These are phyloP conservation scores for Melanocharis versteri DNA, from an alignment of 2,113 vertebrate species.

Conservation along the genomic window DNA sequence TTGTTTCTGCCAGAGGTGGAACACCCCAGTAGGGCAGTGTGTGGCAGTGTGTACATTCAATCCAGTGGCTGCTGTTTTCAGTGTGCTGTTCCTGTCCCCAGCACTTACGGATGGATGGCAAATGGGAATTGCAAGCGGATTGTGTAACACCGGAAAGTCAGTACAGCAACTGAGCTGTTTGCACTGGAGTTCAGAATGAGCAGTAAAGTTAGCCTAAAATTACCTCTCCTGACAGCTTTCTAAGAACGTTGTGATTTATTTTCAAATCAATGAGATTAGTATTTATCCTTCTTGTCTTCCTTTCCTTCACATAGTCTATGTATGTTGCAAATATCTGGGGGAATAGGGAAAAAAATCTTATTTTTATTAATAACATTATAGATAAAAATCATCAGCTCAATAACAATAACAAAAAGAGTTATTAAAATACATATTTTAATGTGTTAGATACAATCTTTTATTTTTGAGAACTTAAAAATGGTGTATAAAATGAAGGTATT, in stretches of 20 bases:
- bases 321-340: background rate
- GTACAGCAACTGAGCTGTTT: background rate
- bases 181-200: background rate
- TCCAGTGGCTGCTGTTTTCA: background rate
- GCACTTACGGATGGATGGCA: background rate
- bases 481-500: background rate
- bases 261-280: background rate
- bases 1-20: background rate
- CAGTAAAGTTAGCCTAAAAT: background rate
- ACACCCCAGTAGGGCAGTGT: too few relatives aligned
- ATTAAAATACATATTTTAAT: background rate
- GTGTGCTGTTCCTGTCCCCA: background rate
- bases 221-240: background rate
- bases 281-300: background rate
- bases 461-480: background rate
- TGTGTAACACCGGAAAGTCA: background rate
- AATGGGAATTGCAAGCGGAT: background rate
- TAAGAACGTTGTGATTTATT: background rate
- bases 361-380: background rate
- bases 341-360: background rate
- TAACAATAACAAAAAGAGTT: background rate
- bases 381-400: background rate
- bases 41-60: background rate
- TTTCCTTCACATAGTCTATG: background rate
- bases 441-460: background rate